A percentile compares a stretch with the other conserved stretches of the same genome.
phyloP scores from a whole-genome alignment of 1,140 invertebrate genomes.

The Polypedilum vanderplanki region DNA sequence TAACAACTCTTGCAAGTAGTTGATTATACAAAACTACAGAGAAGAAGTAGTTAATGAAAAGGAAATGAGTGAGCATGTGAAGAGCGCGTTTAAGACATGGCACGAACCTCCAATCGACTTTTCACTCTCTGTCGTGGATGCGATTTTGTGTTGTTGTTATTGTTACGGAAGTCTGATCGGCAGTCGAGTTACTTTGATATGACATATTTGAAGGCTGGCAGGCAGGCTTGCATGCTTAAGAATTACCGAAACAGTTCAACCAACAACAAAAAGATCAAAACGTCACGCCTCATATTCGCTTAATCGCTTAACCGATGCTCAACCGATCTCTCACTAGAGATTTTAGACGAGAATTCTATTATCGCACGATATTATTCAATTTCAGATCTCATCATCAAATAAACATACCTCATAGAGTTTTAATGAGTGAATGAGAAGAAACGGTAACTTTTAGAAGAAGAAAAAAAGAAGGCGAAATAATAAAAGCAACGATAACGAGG shows the following conservation, averaged over 20 bases:
- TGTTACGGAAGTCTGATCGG: too few species aligned
- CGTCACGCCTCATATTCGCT: slow-evolving; percentile 9
- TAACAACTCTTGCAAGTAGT: not conserved
- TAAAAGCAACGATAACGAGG: not conserved
- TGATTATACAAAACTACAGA: not conserved
- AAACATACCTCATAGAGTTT: not conserved
- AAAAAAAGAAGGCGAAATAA: not conserved
- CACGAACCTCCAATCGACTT: not conserved
- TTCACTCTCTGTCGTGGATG: too few species aligned
- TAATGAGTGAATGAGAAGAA: not conserved
- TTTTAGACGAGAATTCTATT: not conserved
- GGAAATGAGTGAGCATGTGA: slow-evolving; percentile 16
- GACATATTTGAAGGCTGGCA: too few species aligned
- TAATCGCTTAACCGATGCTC: not conserved
- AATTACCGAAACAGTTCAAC: too few species aligned
- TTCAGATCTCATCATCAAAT: not conserved
- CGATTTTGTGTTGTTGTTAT: too few species aligned
- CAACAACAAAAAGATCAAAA: not conserved
- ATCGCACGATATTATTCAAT: slow-evolving; percentile 18
- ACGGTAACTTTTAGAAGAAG: not conserved
- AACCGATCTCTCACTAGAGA: not conserved
- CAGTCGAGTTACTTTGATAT: too few species aligned
- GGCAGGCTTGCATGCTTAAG: too few species aligned
- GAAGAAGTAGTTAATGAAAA: not conserved
- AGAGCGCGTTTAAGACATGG: not conserved